phyloP scores from a whole-genome alignment of 1,140 invertebrate genomes.

The Adoxophyes honmai region DNA sequence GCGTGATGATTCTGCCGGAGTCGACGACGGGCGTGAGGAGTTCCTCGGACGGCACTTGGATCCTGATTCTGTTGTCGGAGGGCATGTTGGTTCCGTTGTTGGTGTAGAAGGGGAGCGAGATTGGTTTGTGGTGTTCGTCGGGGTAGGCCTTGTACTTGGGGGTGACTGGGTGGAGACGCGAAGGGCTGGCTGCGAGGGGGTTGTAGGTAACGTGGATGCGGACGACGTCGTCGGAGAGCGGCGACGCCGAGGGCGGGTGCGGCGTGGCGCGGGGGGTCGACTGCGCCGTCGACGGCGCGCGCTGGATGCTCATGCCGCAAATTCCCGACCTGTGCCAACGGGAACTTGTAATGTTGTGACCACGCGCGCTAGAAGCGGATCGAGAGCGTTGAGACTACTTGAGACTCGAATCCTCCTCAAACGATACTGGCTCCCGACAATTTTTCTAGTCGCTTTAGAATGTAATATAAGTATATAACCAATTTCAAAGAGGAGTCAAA shows the following conservation, averaged over 20 bases:
- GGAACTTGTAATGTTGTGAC: too few relatives aligned
- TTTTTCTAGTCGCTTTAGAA: too few relatives aligned
- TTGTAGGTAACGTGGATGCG: constrained; percentile 87
- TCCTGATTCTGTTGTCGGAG: constrained; percentile 81
- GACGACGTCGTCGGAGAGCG: constrained; percentile 81
- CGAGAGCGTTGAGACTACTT: too few relatives aligned
- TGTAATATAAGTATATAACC: too few relatives aligned
- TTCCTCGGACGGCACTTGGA: constrained; percentile 82
- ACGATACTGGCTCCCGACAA: too few relatives aligned
- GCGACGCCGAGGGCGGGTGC: constrained; percentile 76
- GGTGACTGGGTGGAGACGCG: constrained; percentile 72
- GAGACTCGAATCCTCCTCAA: too few relatives aligned
- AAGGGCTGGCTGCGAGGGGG: constrained; percentile 63
- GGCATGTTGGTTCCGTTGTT: constrained; percentile 51
- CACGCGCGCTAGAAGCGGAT: too few relatives aligned
- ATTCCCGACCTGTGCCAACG: constrained; percentile 58
- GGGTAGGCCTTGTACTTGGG: constrained; percentile 51
- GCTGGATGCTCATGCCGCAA: constrained; percentile 68
- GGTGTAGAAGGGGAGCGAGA: constrained; percentile 54
- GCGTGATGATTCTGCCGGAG: constrained; percentile 71
- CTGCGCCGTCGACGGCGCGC: constrained; percentile 71
- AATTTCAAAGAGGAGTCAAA: too few relatives aligned
- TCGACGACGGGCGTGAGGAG: constrained; percentile 84
- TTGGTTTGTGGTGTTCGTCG: constrained; percentile 55
- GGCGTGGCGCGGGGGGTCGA: constrained; percentile 82